Evolutionary conservation across 1,140 invertebrate species (phyloP).

Genomic region (Pararge aegeria): DNA sequence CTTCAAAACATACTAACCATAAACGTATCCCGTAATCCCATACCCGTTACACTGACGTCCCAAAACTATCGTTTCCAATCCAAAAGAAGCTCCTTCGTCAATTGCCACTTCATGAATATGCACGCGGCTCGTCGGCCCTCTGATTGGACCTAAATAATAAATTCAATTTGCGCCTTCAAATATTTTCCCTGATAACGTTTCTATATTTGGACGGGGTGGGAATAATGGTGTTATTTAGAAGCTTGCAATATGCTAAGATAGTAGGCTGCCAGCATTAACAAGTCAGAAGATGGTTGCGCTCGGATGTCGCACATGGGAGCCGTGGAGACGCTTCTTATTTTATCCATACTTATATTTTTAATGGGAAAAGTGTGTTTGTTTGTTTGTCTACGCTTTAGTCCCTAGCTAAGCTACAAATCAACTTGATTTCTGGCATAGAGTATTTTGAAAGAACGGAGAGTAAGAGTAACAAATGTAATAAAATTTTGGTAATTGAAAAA

Average conservation of each 20-base stretch:
- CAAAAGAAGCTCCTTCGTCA: constrained; percentile 38
- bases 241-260: constrained; percentile 78
- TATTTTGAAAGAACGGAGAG: no score
- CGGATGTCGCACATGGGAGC: constrained; percentile 27
- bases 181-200: constrained; percentile 72
- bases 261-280: constrained; percentile 73
- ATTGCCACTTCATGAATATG: constrained; percentile 66
- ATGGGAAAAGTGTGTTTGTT: no score
- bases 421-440: no score
- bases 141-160: constrained; percentile 75
- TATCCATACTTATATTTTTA: not conserved
- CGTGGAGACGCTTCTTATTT: constrained; percentile 38
- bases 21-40: constrained; percentile 2
- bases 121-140: constrained; percentile 26
- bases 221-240: constrained; percentile 75
- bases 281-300: constrained; percentile 72
- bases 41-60: constrained; percentile 3
- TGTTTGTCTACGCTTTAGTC: no score
- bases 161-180: constrained; percentile 74
- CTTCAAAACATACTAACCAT: no score
- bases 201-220: constrained; percentile 64
- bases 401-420: no score
- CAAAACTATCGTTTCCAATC: constrained; percentile 7
- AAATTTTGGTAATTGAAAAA: no score
- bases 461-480: no score